Conservation (phyloP, 2,113 vertebrate genomes). For the Vimba vimba region DNA sequence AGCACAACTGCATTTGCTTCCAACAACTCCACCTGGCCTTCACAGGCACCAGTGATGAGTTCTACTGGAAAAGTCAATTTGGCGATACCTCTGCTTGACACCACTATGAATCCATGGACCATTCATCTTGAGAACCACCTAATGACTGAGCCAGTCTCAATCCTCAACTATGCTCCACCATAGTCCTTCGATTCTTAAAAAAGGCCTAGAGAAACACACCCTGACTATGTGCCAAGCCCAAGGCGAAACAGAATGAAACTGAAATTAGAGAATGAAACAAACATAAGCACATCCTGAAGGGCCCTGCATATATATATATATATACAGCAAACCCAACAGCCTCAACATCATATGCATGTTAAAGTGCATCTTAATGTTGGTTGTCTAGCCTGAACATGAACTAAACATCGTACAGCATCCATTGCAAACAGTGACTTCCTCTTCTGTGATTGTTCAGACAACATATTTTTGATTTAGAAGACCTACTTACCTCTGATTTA, state of each 20-base stretch:
- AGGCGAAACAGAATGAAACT: background rate
- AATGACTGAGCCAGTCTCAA: background rate
- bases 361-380: background rate
- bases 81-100: background rate
- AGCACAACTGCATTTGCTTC: no score
- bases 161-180: background rate
- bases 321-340: background rate
- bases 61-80: background rate
- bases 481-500: background rate
- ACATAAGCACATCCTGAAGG: background rate
- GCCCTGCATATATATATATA: background rate
- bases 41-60: background rate
- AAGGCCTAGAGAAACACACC: background rate
- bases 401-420: constrained; percentile 52
- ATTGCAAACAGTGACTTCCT: background rate
- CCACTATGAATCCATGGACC: background rate
- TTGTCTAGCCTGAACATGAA: constrained; percentile 63
- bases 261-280: background rate
- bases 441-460: background rate
- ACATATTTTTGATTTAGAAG: background rate
- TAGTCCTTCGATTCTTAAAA: background rate
- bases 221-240: background rate
- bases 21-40: background rate
- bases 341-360: constrained; percentile 12
- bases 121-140: background rate